Evolutionary conservation across 1,140 invertebrate genomes (phyloP), one percentile per base, ranked within the genome.

Genomic region (Cydia pomonella): DNA sequence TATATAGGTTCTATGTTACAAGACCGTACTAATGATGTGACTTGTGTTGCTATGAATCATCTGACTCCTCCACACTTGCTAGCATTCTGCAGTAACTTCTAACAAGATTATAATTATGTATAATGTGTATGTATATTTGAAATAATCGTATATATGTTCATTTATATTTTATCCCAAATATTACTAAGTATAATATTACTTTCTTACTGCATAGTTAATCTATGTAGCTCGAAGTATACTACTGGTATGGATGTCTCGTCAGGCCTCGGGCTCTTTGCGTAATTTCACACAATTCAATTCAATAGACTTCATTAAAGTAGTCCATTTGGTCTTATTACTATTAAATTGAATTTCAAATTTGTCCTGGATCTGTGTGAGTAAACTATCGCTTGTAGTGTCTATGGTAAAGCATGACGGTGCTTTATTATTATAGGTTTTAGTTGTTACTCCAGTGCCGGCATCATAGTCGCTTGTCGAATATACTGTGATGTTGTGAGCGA

Each of bases 371-470:
- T 83, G 86, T 89, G 88, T 91, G 87, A 87, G 86, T 90, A 89
- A 89, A 85, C 84, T 87, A 88, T 83, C 78, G 89, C 89, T 91
- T 91, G 87, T 91, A 91, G 89, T 91, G 83, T 89, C 79, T 83
- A 84, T 90, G 84, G 84, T 81, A 78, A 84, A 82, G 89, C 88
- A 91, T 91, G 89, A 80, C 84, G 85, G 82, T 85, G 89, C 87
- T 87, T 69, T 89, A 82, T 83, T 82, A 78, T 82, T 86, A 84
- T 83, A 83, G 82, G 77, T 83, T 83, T 82, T 82, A 83, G 76
- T 80, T 80, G 82, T 86, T 80, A 80, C 82, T 76, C 79, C 80
- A 84, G 77, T 86, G 86, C 82, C 79, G 85, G 83, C 88, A 82
- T 79, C 78, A 82, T 81, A 87, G 84, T 88, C 84, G 89, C 89